Percentiles rank a stretch among this genome's conserved stretches.
Conservation (phyloP, 2,888 invertebrate species). For the Dicycla oo region DNA sequence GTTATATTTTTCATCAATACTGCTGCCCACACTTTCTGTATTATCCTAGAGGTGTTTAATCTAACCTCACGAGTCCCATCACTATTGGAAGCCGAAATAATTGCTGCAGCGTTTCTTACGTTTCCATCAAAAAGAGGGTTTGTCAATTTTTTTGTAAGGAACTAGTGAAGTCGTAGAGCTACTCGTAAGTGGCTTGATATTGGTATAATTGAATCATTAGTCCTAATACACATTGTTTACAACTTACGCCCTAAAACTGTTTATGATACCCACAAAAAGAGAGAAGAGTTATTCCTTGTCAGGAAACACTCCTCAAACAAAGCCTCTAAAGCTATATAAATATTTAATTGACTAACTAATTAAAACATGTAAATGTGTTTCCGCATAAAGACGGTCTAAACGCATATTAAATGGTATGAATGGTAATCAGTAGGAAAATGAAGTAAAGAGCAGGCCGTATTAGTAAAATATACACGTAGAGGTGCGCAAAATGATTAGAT, state of each 20-base stretch:
- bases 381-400: conserved; percentile 18
- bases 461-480: conserved; percentile 31
- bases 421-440: conserved; percentile 35
- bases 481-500: conserved; percentile 16
- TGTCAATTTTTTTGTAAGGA: not conserved
- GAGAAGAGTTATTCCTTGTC: not conserved
- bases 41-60: not conserved
- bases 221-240: not conserved
- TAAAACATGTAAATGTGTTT: conserved; percentile 30
- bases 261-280: not conserved
- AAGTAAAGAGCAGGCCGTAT: conserved; percentile 24
- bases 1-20: not conserved
- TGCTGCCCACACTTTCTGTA: not conserved
- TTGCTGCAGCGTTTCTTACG: not conserved
- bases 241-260: not conserved
- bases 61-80: not conserved
- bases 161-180: not conserved
- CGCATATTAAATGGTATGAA: conserved; percentile 27
- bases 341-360: conserved; percentile 21
- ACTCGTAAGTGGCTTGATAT: not conserved
- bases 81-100: not conserved
- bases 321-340: not conserved
- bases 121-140: not conserved
- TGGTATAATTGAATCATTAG: not conserved
- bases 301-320: not conserved